phyloP scores from a whole-genome alignment of 2,797 vertebrate genomes.

The Micropoecilia bifurca region DNA sequence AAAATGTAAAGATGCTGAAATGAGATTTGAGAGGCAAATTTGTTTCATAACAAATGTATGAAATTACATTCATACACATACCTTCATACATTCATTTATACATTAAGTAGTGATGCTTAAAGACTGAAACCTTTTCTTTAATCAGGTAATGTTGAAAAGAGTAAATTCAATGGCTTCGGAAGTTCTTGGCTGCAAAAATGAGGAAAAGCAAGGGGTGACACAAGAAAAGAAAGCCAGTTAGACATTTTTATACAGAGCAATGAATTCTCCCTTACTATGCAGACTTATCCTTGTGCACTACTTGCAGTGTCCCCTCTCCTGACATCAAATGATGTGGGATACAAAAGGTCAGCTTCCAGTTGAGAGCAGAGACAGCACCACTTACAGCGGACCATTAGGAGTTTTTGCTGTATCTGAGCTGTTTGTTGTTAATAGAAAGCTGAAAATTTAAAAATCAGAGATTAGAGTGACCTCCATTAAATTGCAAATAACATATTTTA shows the following conservation, averaged over 20 bases:
- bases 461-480: conserved; percentile 27
- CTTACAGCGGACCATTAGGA: neutral
- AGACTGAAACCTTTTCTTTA: neutral
- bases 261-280: neutral
- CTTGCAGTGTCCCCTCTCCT: neutral
- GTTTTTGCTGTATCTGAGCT: neutral
- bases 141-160: neutral
- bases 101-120: neutral
- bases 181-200: neutral
- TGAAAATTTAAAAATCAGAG: conserved; percentile 36
- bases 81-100: conserved; percentile 15
- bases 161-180: neutral
- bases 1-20: conserved; percentile 38
- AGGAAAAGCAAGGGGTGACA: neutral
- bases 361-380: neutral
- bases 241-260: neutral
- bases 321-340: neutral
- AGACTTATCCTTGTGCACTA: neutral
- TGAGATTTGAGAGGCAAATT: conserved; percentile 48
- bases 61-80: conserved; percentile 23
- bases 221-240: neutral
- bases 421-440: conserved; percentile 5
- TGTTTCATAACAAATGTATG: conserved; percentile 52
- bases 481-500: neutral
- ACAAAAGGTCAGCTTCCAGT: neutral